A percentile compares a stretch with the other conserved stretches of the same genome.
Evolutionary conservation across 92 coral and sea anemone genomes (phyloP).

Genomic region (Scolanthus callimorphus): DNA sequence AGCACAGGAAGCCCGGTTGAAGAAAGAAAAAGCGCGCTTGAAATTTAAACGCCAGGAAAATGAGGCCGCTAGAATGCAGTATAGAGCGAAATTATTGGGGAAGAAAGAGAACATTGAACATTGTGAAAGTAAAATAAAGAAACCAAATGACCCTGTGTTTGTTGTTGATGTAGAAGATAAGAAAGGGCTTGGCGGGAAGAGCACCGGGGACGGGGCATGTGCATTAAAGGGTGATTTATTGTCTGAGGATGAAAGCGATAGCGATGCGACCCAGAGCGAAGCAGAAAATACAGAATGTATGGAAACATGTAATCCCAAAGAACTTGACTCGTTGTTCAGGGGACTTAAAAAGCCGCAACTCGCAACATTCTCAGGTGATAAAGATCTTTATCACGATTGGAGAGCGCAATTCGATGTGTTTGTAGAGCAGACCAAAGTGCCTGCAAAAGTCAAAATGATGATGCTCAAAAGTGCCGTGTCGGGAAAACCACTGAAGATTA

Average conservation of each 20-base stretch:
- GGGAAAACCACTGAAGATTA: constrained; percentile 2
- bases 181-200: background rate
- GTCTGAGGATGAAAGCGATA: background rate
- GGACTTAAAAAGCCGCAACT: constrained; percentile 12
- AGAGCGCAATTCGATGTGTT: constrained; percentile 27
- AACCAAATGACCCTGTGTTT: no score
- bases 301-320: no score
- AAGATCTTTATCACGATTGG: no score
- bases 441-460: constrained; percentile 23
- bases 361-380: constrained; percentile 11
- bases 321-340: no score
- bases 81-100: background rate
- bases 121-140: no score
- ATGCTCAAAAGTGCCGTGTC: constrained; percentile 15
- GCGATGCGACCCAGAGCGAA: constrained; percentile 7
- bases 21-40: background rate
- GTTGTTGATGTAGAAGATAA: background rate
- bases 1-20: constrained; percentile 5
- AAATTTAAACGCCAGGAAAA: background rate
- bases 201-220: no score
- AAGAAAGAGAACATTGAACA: background rate
- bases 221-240: no score
- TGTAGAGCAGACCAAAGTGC: constrained; percentile 9
- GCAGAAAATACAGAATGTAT: no score
- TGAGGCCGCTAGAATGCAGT: constrained; percentile 1